These are phyloP conservation scores for Aythya baeri DNA, from an alignment of 2,113 vertebrate species.

Conservation along the genomic window DNA sequence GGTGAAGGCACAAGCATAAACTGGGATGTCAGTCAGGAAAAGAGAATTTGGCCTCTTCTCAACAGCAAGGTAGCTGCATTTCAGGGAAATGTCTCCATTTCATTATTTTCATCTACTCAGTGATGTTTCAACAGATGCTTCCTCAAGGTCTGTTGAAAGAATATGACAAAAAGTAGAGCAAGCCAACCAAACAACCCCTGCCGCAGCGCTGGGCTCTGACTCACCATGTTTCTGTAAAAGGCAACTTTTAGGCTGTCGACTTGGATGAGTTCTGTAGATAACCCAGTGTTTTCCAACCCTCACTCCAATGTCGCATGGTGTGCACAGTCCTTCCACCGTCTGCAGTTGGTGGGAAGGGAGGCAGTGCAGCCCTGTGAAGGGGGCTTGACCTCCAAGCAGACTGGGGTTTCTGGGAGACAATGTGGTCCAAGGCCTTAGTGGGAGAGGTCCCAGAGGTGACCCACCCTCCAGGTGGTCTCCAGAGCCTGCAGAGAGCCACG, in stretches of 20 bases:
- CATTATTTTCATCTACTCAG: background rate
- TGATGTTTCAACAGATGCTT: background rate
- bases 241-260: background rate
- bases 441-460: background rate
- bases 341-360: background rate
- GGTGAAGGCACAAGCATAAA: background rate
- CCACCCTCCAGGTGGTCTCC: background rate
- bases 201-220: rapidly evolving
- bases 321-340: background rate
- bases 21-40: background rate
- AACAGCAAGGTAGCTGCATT: background rate
- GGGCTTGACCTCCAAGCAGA: background rate
- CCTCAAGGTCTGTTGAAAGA: background rate
- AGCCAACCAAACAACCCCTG: background rate
- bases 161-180: background rate
- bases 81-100: background rate
- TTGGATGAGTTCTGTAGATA: background rate
- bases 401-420: too few relatives aligned
- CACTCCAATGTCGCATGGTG: rapidly evolving
- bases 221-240: background rate
- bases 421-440: background rate
- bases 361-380: background rate
- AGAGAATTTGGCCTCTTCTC: background rate
- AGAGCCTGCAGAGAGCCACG: background rate
- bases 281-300: background rate